Evolutionary conservation across 1,140 invertebrate genomes (phyloP).

Genomic region (Trichonephila inaurata): DNA sequence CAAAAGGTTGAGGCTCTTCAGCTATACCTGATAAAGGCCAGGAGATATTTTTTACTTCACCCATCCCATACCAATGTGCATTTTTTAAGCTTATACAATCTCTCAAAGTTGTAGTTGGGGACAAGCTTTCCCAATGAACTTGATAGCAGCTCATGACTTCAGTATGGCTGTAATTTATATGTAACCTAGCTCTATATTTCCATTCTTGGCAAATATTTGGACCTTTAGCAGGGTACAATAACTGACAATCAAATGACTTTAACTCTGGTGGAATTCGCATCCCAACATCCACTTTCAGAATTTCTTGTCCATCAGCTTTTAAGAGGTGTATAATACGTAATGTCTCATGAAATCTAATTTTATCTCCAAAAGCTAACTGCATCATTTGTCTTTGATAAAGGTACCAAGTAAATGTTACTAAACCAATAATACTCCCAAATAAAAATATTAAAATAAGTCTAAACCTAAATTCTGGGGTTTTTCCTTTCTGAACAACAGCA

Average conservation of each 20-base stretch:
- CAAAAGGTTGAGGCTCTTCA: constrained; percentile 88
- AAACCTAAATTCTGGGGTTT: constrained; percentile 78
- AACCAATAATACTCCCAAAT: constrained; percentile 74
- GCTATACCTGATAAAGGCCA: constrained; percentile 89
- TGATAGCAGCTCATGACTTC: constrained; percentile 85
- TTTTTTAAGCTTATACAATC: constrained; percentile 90
- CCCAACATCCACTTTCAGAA: constrained; percentile 76
- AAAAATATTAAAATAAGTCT: constrained; percentile 72
- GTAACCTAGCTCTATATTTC: constrained; percentile 78
- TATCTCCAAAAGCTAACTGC: constrained; percentile 75
- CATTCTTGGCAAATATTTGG: constrained; percentile 78
- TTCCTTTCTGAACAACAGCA: constrained; percentile 75
- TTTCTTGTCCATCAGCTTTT: constrained; percentile 70
- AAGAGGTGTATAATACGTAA: constrained; percentile 75
- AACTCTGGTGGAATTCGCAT: constrained; percentile 77
- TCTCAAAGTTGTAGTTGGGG: constrained; percentile 84
- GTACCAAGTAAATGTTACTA: constrained; percentile 76
- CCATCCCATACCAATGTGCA: constrained; percentile 83
- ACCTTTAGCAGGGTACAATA: constrained; percentile 47
- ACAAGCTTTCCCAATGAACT: constrained; percentile 88
- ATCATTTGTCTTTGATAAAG: constrained; percentile 73
- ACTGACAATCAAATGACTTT: constrained; percentile 74
- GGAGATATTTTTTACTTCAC: constrained; percentile 87
- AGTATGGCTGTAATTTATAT: constrained; percentile 74
- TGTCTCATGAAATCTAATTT: constrained; percentile 75